Conservation (phyloP, 2,113 vertebrate genomes). For the Melanerpes formicivorus region DNA sequence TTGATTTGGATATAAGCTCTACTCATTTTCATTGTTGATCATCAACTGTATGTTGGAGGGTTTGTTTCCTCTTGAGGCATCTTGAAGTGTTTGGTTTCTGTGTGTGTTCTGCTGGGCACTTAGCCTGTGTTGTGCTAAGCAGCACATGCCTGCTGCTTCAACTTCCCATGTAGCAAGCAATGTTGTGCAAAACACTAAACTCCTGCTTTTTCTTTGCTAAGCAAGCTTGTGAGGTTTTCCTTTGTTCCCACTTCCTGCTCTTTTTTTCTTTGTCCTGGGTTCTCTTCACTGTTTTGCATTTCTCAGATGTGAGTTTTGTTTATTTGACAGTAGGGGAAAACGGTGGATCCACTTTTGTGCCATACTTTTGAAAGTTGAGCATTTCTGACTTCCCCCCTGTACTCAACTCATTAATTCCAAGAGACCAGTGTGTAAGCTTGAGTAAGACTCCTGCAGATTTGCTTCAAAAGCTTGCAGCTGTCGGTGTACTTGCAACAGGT, state of each 20-base stretch:
- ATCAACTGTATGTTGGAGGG: background rate
- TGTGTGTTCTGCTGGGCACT: background rate
- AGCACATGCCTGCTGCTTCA: background rate
- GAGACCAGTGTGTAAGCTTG: background rate
- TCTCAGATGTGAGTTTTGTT: background rate
- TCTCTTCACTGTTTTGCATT: background rate
- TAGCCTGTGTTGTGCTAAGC: background rate
- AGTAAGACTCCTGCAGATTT: background rate
- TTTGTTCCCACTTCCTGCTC: accelerated
- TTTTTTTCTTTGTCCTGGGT: background rate
- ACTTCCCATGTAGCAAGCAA: background rate
- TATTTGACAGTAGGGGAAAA: background rate
- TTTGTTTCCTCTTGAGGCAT: background rate
- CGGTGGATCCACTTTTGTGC: background rate
- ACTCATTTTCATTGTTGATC: background rate
- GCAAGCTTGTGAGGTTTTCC: background rate
- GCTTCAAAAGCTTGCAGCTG: background rate
- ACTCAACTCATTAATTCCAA: background rate
- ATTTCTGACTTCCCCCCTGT: background rate
- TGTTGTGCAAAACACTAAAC: background rate
- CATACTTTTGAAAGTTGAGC: background rate
- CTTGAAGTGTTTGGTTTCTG: background rate
- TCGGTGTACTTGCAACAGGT: background rate
- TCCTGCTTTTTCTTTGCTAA: background rate
- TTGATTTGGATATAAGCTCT: background rate